Percentiles rank a stretch among this genome's conserved stretches.
These are phyloP conservation scores for Brachionus plicatilis DNA, from an alignment of 1,140 invertebrate species.

Conservation along the genomic window DNA sequence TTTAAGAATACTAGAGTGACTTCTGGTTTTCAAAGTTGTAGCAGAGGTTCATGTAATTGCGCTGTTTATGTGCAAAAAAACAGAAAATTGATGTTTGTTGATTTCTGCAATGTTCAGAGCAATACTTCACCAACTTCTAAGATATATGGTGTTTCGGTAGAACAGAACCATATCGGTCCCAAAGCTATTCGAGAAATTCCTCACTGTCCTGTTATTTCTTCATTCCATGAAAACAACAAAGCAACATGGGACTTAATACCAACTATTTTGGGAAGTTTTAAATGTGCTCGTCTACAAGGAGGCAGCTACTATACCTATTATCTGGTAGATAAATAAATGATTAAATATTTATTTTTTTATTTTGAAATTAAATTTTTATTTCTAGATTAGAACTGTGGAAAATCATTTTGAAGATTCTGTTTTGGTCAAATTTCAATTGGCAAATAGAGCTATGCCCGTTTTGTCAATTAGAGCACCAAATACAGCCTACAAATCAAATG, in stretches of 20 bases:
- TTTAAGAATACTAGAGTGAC: constrained; percentile 15
- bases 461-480: not conserved
- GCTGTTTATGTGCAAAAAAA: not conserved
- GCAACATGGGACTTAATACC: not conserved
- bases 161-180: not conserved
- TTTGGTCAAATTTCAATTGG: not conserved
- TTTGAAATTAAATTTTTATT: not conserved
- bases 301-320: not conserved
- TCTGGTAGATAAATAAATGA: not conserved
- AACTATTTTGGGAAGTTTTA: not conserved
- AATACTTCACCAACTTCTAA: not conserved
- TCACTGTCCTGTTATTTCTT: not conserved
- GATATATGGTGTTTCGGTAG: not conserved
- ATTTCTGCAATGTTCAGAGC: constrained; percentile 11
- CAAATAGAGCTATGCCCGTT: not conserved
- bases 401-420: not conserved
- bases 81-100: constrained; percentile 23
- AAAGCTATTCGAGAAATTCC: not conserved
- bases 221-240: not conserved
- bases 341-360: not conserved
- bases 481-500: not conserved
- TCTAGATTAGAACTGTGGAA: constrained; percentile 4
- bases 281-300: constrained; percentile 18
- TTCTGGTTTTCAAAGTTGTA: not conserved
- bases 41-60: not conserved